Evolutionary conservation across 2,113 vertebrate genomes (phyloP), one percentile per base, ranked within the genome.

Genomic region (Paraplagusia blochii): DNA sequence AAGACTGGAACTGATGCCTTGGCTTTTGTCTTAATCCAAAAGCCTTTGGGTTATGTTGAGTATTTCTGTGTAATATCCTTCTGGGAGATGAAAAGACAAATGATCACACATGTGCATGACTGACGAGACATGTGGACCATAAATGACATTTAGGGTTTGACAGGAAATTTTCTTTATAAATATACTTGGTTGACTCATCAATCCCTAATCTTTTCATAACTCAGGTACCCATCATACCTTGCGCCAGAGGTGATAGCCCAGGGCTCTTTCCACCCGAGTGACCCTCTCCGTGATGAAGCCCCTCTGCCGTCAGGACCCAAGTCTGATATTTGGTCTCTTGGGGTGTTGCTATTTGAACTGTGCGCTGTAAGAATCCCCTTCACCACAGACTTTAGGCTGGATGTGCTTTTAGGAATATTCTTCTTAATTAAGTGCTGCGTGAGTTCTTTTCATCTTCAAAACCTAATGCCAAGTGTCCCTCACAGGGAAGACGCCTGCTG

Each of bases 241-340:
- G 93, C 97, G 63, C 97, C 97, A 22, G 97, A 99, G 84, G 97
- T 97, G 50, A 94, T 98, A 64, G 94, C 95, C 14, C 94, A 96
- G 77, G 95, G 96, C 76, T 88, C 90, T 72, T 88, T 80, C 59
- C 93, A 93, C 77, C 82, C 85, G 18, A 91, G 72, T 56, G 95
- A 95, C 72, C 91, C 91, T 57, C 86, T 81, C 12, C 81, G 88
- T 40, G 86, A 84, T 72, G 92, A 94, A 70, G 88, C 88, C 44
- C 93, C 91, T 46, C 79, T 89, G 46, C 91, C 92, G 49, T 97
- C 95, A 0, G 95, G 97, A 17, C 95, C 95, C 14, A 99, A 98
- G 81, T 91, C 93, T 18, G 97, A 99, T 69, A 73, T 98, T 11
- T 99, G 97, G 97, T 98, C 96, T 12, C 92, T 99, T 36, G 97